Evolutionary conservation across 1,140 invertebrate species (phyloP).

Genomic region (Meloidogyne hapla): DNA sequence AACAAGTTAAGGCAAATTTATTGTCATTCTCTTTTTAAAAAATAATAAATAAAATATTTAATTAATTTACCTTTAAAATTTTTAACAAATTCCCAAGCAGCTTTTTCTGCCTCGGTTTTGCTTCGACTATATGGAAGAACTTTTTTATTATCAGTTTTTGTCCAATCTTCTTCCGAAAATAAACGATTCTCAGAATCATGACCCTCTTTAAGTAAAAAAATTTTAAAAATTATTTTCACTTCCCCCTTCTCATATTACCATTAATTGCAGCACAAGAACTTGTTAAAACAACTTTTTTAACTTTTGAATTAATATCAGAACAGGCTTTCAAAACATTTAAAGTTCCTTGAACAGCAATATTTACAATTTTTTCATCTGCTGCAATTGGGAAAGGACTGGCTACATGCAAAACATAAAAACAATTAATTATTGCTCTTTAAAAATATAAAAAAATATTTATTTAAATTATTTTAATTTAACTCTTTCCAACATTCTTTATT

Average conservation of each 20-base stretch:
- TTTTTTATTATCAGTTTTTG: constrained; percentile 61
- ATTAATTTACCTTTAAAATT: constrained; percentile 28
- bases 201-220: constrained; percentile 58
- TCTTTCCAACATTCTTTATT: constrained; percentile 64
- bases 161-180: constrained; percentile 69
- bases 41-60: neutral
- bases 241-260: constrained; percentile 58
- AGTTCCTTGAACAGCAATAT: constrained; percentile 70
- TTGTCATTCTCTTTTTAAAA: constrained; percentile 56
- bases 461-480: no score
- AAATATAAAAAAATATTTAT: constrained; percentile 48
- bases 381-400: constrained; percentile 69
- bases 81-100: constrained; percentile 69
- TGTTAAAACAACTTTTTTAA: constrained; percentile 70
- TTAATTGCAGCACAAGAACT: constrained; percentile 69
- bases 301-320: constrained; percentile 63
- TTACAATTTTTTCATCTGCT: constrained; percentile 66
- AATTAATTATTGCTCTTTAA: constrained; percentile 68
- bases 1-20: constrained; percentile 68
- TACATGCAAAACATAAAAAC: constrained; percentile 69
- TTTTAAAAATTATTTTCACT: no score
- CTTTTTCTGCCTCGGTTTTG: constrained; percentile 69
- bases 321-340: constrained; percentile 68
- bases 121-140: constrained; percentile 66
- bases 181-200: constrained; percentile 64